Evolutionary conservation across 2,888 invertebrate genomes (phyloP).

Genomic region (Agonopterix alstromeriana): DNA sequence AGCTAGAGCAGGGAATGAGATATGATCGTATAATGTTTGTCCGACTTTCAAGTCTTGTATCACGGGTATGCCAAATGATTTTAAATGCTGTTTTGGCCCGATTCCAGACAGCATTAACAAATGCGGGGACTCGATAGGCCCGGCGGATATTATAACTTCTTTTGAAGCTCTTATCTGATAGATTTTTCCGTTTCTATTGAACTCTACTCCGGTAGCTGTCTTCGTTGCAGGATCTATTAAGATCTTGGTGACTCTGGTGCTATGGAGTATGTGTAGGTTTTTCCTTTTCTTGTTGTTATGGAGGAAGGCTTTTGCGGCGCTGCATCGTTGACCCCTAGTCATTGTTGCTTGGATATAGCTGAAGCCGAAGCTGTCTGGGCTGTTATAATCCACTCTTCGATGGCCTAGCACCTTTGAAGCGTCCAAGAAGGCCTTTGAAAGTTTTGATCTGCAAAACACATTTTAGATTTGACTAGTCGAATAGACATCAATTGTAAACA

Average conservation of each 20-base stretch:
- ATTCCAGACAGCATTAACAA: constrained; percentile 81
- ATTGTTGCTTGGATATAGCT: constrained; percentile 65
- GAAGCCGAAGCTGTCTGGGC: constrained; percentile 78
- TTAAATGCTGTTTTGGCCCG: constrained; percentile 78
- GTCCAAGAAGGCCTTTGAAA: constrained; percentile 81
- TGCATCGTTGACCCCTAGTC: constrained; percentile 65
- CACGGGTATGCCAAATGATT: constrained; percentile 75
- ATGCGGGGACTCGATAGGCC: constrained; percentile 89
- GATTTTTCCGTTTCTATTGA: constrained; percentile 57
- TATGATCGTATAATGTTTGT: constrained; percentile 81
- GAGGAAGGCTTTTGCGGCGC: constrained; percentile 78
- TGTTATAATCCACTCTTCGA: constrained; percentile 82
- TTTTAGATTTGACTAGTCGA: no score
- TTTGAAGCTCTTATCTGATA: constrained; percentile 57
- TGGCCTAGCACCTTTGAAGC: constrained; percentile 80
- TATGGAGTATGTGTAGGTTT: constrained; percentile 76
- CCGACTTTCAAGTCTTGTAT: constrained; percentile 81
- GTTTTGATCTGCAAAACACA: constrained; percentile 46
- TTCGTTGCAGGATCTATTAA: constrained; percentile 75
- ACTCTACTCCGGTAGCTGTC: constrained; percentile 52
- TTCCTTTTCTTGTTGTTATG: constrained; percentile 66
- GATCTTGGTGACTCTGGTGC: constrained; percentile 74
- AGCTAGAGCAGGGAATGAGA: constrained; percentile 75
- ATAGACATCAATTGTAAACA: not conserved
- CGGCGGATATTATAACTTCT: constrained; percentile 80